Conservation (phyloP, 2,888 invertebrate genomes). For the Globia sparganii region DNA sequence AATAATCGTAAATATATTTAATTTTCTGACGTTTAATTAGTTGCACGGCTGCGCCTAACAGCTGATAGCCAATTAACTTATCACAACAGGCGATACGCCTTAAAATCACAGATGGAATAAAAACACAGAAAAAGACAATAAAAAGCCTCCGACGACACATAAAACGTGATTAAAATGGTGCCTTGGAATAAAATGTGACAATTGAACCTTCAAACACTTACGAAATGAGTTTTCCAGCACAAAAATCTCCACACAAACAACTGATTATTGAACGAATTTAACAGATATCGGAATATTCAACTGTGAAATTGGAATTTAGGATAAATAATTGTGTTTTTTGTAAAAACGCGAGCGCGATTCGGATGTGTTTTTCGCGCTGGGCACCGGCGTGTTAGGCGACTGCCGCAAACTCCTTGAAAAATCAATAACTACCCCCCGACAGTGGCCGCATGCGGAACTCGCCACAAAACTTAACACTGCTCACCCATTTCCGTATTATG, state of each 20-base stretch:
- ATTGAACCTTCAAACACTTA: constrained; percentile 78
- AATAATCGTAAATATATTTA: constrained; percentile 24
- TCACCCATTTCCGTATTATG: constrained; percentile 89
- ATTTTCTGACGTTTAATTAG: constrained; percentile 74
- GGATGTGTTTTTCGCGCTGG: constrained; percentile 87
- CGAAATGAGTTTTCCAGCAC: constrained; percentile 84
- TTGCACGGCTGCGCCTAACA: constrained; percentile 76
- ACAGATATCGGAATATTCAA: constrained; percentile 48
- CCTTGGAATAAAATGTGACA: constrained; percentile 73
- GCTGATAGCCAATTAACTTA: constrained; percentile 78
- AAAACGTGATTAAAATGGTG: constrained; percentile 79
- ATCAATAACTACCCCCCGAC: constrained; percentile 87
- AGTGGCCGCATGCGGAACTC: constrained; percentile 88
- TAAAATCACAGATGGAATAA: constrained; percentile 47
- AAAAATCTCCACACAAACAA: constrained; percentile 78
- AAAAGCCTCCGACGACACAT: constrained; percentile 70
- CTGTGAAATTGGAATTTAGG: constrained; percentile 71
- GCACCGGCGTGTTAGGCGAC: constrained; percentile 87
- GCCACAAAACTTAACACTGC: constrained; percentile 82
- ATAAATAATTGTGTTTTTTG: constrained; percentile 77
- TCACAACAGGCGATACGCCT: constrained; percentile 41
- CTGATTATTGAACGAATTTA: constrained; percentile 63
- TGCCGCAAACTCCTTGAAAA: constrained; percentile 89
- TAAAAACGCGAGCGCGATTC: constrained; percentile 84
- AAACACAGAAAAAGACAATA: constrained; percentile 60